Evolutionary conservation across 1,140 invertebrate genomes (phyloP).

Genomic region (Mya arenaria): DNA sequence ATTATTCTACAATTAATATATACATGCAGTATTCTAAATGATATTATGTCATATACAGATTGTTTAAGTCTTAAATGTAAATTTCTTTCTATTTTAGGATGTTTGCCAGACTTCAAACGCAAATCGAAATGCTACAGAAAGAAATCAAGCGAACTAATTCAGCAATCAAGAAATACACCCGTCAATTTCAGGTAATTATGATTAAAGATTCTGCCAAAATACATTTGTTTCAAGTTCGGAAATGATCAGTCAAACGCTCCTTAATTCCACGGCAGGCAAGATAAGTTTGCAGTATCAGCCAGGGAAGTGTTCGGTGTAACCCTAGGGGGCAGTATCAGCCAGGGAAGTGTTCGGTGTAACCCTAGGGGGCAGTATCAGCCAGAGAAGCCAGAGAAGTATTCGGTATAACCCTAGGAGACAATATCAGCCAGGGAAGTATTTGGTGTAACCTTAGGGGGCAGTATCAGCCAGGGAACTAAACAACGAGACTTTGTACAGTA

Average conservation of each 20-base stretch:
- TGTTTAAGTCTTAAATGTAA: not conserved
- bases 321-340: too few relatives aligned
- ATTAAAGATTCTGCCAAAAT: not conserved
- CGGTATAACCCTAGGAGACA: too few relatives aligned
- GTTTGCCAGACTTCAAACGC: constrained; percentile 39
- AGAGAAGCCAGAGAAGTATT: too few relatives aligned
- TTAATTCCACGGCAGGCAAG: not conserved
- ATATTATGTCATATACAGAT: not conserved
- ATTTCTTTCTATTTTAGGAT: not conserved
- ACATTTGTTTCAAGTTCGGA: not conserved
- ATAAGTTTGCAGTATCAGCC: not conserved
- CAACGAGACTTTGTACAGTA: too few relatives aligned
- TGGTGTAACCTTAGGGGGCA: too few relatives aligned
- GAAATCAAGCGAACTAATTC: constrained; percentile 33
- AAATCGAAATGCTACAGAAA: constrained; percentile 42
- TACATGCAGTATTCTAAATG: not conserved
- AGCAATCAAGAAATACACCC: constrained; percentile 43
- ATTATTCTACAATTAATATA: not conserved
- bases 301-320: not conserved
- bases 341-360: too few relatives aligned
- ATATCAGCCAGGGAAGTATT: too few relatives aligned
- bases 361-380: too few relatives aligned
- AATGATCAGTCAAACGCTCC: not conserved
- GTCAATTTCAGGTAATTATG: constrained; percentile 33
- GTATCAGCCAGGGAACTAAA: too few relatives aligned